Evolutionary conservation across 1,140 invertebrate genomes (phyloP), one percentile per base, ranked within the genome.

Genomic region (Probaryconus sp.): DNA sequence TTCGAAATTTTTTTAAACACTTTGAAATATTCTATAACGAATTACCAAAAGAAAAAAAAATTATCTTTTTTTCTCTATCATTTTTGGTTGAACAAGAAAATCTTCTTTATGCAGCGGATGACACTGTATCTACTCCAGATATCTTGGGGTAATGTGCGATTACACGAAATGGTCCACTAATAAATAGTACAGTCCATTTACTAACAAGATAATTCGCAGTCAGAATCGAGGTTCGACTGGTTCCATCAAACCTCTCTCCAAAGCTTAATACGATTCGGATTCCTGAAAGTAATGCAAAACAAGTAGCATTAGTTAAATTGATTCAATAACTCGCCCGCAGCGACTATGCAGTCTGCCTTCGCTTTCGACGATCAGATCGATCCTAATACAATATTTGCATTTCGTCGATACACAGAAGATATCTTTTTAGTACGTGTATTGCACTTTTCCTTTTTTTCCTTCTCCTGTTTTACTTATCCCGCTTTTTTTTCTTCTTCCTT

Each of bases 351-450:
- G n/a, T 20, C 30, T 4, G 60, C 4, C 28, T 40, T 48, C 17
- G n/a, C n/a, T n/a, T n/a, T n/a, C 38, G 42, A 67, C 48, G 11
- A 47, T 37, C 33, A n/a, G 17, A 3, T 6, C 5, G 43, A n/a
- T n/a, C n/a, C n/a, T n/a, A n/a, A n/a, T n/a, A n/a, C n/a, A n/a
- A 47, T 56, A 56, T 67, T 67, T 67, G 63, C 63, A 53, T 56
- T 56, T 9, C 24, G n/a, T n/a, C n/a, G n/a, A n/a, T n/a, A n/a
- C n/a, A n/a, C n/a, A n/a, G n/a, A n/a, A n/a, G n/a, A n/a, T n/a
- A n/a, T n/a, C n/a, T n/a, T n/a, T n/a, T n/a, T n/a, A n/a, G n/a
- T n/a, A n/a, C n/a, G n/a, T n/a, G n/a, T n/a, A n/a, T n/a, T n/a
- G n/a, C n/a, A n/a, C n/a, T n/a, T n/a, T n/a, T n/a, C n/a, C n/a